phyloP scores from a whole-genome alignment of 2,797 vertebrate genomes.

The Lindbergichthys nudifrons region DNA sequence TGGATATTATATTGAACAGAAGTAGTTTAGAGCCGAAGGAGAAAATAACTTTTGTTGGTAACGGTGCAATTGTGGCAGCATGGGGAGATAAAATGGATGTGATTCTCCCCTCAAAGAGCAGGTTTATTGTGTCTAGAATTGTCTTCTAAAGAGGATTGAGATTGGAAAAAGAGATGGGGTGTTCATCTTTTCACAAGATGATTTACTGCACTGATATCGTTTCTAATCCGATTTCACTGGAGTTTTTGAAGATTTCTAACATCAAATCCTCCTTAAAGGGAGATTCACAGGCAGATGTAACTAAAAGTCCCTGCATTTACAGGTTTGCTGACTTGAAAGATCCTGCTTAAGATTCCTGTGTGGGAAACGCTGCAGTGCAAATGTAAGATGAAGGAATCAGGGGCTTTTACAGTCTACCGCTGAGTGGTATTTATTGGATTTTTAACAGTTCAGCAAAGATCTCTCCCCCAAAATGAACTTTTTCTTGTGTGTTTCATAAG shows the following conservation, averaged over 20 bases:
- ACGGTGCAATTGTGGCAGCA: slow-evolving; percentile 44
- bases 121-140: slow-evolving; percentile 65
- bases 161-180: slow-evolving; percentile 67
- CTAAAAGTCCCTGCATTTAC: slow-evolving; percentile 18
- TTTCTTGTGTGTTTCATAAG: slow-evolving; percentile 12
- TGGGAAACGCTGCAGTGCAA: slow-evolving; percentile 25
- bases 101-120: slow-evolving; percentile 66
- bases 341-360: slow-evolving; percentile 16
- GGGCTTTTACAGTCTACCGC: slow-evolving; percentile 2
- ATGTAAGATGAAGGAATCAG: slow-evolving; percentile 3
- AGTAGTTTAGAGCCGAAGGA: slow-evolving; percentile 62
- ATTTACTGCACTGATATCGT: slow-evolving; percentile 61
- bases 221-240: slow-evolving; percentile 63
- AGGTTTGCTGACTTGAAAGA: slow-evolving; percentile 24
- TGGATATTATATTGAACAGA: slow-evolving; percentile 75
- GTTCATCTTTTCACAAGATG: slow-evolving; percentile 63
- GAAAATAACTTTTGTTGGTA: slow-evolving; percentile 69
- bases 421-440: slow-evolving; percentile 29
- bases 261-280: slow-evolving; percentile 34
- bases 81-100: slow-evolving; percentile 67
- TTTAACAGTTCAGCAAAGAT: slow-evolving; percentile 21
- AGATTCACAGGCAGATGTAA: slow-evolving; percentile 29
- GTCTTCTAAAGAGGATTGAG: slow-evolving; percentile 59
- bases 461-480: neutral
- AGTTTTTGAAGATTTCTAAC: slow-evolving; percentile 54